These are phyloP conservation scores for Corythaeola cristata DNA, from an alignment of 2,113 vertebrate genomes.

Conservation along the genomic window DNA sequence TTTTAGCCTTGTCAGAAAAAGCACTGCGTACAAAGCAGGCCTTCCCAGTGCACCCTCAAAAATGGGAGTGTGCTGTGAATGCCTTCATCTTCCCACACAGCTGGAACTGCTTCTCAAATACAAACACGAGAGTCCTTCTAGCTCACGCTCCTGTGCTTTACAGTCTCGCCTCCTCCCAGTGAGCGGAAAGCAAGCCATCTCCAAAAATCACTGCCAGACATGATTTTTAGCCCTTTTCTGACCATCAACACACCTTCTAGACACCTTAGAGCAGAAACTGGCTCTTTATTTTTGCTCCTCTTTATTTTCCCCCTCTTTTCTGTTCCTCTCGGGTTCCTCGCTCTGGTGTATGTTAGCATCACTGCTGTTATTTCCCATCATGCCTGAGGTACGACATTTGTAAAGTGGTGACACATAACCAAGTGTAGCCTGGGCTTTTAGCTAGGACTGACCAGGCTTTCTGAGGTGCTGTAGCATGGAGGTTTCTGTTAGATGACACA, in stretches of 20 bases:
- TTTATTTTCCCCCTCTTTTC: neutral
- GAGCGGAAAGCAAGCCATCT: neutral
- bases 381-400: neutral
- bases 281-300: neutral
- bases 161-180: neutral
- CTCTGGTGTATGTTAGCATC: neutral
- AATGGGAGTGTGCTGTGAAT: rapidly evolving
- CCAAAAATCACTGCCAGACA: neutral
- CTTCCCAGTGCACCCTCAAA: neutral
- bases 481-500: neutral
- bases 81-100: constrained; percentile 14
- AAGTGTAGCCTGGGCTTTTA: neutral
- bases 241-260: neutral
- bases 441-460: neutral
- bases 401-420: neutral
- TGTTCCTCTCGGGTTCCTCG: neutral
- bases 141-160: neutral
- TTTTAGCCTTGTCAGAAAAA: neutral
- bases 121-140: neutral
- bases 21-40: neutral
- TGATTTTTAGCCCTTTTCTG: neutral
- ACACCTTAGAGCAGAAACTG: neutral
- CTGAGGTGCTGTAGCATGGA: neutral
- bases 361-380: rapidly evolving
- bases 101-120: neutral